These are phyloP conservation scores for Ceyx cyanopectus DNA, from an alignment of 2,113 vertebrate genomes.

Conservation along the genomic window DNA sequence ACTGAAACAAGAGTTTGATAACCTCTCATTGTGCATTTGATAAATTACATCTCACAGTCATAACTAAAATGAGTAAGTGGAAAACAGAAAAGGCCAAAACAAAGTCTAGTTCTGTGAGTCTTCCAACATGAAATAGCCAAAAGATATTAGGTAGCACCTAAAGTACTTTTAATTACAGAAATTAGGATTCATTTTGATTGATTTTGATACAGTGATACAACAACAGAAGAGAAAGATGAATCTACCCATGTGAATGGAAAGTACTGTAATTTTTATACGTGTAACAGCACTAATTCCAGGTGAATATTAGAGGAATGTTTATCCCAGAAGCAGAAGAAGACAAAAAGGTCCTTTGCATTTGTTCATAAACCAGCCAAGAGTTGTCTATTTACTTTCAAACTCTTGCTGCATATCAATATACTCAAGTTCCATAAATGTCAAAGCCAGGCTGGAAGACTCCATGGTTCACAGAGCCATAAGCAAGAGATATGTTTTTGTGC, in stretches of 20 bases:
- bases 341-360: background rate
- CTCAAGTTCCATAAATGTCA: conserved; percentile 34
- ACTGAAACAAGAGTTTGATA: conserved; percentile 74
- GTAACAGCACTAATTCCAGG: background rate
- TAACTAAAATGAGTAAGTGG: conserved; percentile 56
- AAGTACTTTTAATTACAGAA: conserved; percentile 6
- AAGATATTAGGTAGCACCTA: background rate
- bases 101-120: background rate
- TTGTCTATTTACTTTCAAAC: background rate
- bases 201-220: background rate
- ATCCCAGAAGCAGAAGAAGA: background rate
- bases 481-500: conserved; percentile 36
- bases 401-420: background rate
- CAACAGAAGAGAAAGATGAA: background rate
- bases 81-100: conserved; percentile 44
- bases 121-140: background rate
- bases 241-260: background rate
- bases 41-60: conserved; percentile 67
- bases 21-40: conserved; percentile 75
- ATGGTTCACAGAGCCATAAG: conserved; percentile 2
- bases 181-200: background rate
- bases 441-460: background rate
- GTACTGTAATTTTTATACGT: rapidly evolving
- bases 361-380: background rate
- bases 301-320: background rate